Conservation (phyloP, 2,113 vertebrate genomes). For the Thunnus thynnus region DNA sequence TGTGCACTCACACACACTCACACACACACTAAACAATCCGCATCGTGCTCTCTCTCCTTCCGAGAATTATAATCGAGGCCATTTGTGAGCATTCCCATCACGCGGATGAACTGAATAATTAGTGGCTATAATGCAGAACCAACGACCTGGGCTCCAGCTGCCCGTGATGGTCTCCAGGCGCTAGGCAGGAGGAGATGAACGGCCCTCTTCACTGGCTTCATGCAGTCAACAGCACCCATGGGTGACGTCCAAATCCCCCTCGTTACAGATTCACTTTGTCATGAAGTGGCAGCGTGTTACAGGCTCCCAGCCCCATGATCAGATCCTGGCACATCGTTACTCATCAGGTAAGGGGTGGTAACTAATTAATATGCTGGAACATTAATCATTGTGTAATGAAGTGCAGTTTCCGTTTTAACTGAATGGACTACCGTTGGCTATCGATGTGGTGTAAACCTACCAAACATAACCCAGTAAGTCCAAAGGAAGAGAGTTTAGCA, state of each 20-base stretch:
- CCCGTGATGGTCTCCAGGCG: not conserved
- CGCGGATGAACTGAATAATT: slow-evolving; percentile 42
- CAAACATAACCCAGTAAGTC: not conserved
- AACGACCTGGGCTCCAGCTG: slow-evolving; percentile 41
- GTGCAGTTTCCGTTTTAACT: not conserved
- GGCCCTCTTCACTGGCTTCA: slow-evolving; percentile 1
- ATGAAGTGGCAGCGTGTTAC: slow-evolving; percentile 20
- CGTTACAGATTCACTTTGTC: slow-evolving; percentile 15
- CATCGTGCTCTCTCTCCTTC: not conserved
- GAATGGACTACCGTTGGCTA: slow-evolving; percentile 2
- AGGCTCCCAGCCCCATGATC: not conserved
- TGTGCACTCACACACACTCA: not conserved
- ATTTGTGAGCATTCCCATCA: slow-evolving; percentile 32
- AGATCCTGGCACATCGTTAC: slow-evolving; percentile 7
- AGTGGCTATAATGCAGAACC: slow-evolving; percentile 42
- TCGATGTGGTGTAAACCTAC: not conserved
- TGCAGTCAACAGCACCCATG: slow-evolving; percentile 30
- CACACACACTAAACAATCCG: not conserved
- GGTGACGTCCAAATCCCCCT: slow-evolving; percentile 13
- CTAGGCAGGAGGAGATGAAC: slow-evolving; percentile 23
- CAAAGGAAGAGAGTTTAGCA: not conserved
- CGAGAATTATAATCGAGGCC: slow-evolving; percentile 24
- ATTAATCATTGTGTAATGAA: slow-evolving; percentile 52
- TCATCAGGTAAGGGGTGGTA: slow-evolving; percentile 33
- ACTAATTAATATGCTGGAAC: slow-evolving; percentile 44